Evolutionary conservation across 1,140 invertebrate species (phyloP).

Genomic region (Ridgeia piscesae): DNA sequence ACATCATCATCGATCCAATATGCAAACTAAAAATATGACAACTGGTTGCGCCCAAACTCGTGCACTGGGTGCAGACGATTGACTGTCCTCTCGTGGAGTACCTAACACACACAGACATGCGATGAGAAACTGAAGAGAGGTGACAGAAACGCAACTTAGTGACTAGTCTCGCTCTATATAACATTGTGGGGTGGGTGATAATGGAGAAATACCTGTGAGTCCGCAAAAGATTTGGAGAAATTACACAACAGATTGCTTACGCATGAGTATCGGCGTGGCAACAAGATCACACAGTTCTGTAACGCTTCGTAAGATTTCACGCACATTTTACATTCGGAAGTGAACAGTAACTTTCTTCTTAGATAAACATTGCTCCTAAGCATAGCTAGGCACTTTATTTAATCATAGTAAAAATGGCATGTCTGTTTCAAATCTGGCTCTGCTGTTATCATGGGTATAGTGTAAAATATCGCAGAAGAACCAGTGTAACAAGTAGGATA

Average conservation of each 20-base stretch:
- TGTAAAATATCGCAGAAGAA: not conserved
- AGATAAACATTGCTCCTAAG: not conserved
- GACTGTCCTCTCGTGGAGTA: not conserved
- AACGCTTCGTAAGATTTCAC: not conserved
- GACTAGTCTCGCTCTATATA: not conserved
- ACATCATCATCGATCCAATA: not conserved
- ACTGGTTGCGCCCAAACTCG: not conserved
- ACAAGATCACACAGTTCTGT: not conserved
- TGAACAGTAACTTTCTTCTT: too few species aligned
- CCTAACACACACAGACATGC: not conserved
- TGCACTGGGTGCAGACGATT: not conserved
- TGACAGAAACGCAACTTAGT: slow-evolving; percentile 5
- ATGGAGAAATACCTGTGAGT: not conserved
- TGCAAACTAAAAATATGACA: not conserved
- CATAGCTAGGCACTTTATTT: not conserved
- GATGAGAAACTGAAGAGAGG: not conserved
- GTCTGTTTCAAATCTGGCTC: not conserved
- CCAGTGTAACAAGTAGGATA: not conserved
- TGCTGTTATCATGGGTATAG: not conserved
- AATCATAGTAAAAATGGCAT: not conserved
- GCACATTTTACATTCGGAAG: not conserved
- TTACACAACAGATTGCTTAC: not conserved
- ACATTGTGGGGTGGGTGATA: not conserved
- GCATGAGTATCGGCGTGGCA: not conserved
- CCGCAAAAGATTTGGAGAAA: slow-evolving; percentile 5